phyloP scores from a whole-genome alignment of 2,888 invertebrate species.

The Balanococcus diminutus region DNA sequence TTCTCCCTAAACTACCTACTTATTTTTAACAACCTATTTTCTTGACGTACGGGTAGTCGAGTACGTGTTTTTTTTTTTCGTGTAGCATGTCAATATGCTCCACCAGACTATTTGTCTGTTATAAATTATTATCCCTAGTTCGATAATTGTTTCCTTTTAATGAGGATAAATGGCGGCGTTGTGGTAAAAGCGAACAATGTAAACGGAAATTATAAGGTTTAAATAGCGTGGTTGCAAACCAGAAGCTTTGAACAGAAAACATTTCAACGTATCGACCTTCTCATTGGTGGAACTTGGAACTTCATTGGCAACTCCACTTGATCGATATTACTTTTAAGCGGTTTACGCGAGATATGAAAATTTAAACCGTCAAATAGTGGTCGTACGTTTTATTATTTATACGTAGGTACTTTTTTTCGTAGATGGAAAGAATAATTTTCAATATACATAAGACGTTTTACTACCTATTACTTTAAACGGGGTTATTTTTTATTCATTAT shows the following conservation, averaged over 20 bases:
- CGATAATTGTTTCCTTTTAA: not conserved
- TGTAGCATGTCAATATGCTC: not conserved
- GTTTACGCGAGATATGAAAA: not conserved
- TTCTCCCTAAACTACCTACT: too few relatives aligned
- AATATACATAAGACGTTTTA: not conserved
- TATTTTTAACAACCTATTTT: not conserved
- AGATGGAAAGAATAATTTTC: not conserved
- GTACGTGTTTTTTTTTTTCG: not conserved
- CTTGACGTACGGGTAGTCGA: too few relatives aligned
- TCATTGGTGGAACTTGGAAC: not conserved
- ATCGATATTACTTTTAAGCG: not conserved
- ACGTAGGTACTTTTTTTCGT: not conserved
- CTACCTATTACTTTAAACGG: not conserved
- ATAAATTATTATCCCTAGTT: not conserved
- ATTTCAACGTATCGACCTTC: not conserved
- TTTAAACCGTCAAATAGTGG: not conserved
- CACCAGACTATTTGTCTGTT: not conserved
- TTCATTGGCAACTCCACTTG: not conserved
- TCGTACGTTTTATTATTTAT: not conserved
- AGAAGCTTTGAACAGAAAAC: not conserved
- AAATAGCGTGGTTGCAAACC: conserved; percentile 2
- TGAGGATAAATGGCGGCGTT: not conserved
- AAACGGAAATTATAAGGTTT: conserved; percentile 8
- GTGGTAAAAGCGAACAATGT: not conserved
- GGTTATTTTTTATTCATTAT: not conserved